phyloP scores from a whole-genome alignment of 2,888 invertebrate genomes.

The Cyclophora punctaria region DNA sequence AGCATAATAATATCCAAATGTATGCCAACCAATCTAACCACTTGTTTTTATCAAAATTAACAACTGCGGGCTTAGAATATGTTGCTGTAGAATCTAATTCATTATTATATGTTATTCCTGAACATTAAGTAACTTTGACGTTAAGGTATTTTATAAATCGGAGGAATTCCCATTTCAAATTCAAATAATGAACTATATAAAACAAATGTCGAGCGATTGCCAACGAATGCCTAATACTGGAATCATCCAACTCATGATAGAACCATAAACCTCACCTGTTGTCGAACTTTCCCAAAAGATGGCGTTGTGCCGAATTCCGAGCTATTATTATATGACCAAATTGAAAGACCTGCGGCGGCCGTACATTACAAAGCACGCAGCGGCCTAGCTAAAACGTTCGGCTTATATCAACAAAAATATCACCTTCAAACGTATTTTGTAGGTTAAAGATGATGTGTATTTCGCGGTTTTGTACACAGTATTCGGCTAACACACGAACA shows the following conservation, averaged over 20 bases:
- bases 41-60: background rate
- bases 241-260: too few relatives aligned
- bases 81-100: too few relatives aligned
- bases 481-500: slow-evolving; percentile 39
- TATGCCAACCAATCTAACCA: background rate
- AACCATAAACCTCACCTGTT: slow-evolving; percentile 5
- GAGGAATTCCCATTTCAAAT: too few relatives aligned
- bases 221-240: too few relatives aligned
- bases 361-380: slow-evolving; percentile 24
- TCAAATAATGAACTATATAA: too few relatives aligned
- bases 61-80: too few relatives aligned
- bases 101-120: too few relatives aligned
- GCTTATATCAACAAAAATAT: slow-evolving; percentile 74
- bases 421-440: slow-evolving; percentile 74
- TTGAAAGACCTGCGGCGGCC: slow-evolving; percentile 26
- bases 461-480: slow-evolving; percentile 65
- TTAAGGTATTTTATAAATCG: background rate
- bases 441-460: slow-evolving; percentile 69
- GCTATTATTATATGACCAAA: slow-evolving; percentile 46
- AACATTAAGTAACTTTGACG: too few relatives aligned
- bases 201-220: too few relatives aligned
- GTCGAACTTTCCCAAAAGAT: slow-evolving; percentile 34
- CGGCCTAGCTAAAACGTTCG: slow-evolving; percentile 15
- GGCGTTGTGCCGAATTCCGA: slow-evolving; percentile 42
- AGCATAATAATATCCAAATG: too few relatives aligned